Percentiles rank a stretch among this genome's conserved stretches.
Conservation (phyloP, 2,113 vertebrate genomes). For the Tachysurus vachellii region DNA sequence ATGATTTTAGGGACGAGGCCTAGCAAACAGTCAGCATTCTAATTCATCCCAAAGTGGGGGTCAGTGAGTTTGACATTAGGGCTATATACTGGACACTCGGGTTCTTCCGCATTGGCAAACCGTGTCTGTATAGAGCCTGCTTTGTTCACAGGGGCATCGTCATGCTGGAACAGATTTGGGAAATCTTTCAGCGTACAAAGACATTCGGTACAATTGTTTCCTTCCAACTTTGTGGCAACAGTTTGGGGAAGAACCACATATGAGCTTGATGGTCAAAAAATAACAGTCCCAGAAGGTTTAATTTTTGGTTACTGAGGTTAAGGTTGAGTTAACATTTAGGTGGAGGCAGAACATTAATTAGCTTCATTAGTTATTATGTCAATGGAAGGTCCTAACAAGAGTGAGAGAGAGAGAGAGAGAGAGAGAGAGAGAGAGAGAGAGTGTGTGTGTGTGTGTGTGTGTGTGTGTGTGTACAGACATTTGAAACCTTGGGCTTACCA, state of each 20-base stretch:
- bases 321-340: background rate
- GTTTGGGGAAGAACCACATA: background rate
- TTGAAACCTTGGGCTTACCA: conserved; percentile 60
- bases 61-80: background rate
- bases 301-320: background rate
- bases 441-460: background rate
- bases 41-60: background rate
- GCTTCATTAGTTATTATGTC: background rate
- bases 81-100: no score
- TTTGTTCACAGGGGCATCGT: background rate
- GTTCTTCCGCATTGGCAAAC: background rate
- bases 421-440: background rate
- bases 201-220: background rate
- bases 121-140: no score
- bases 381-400: background rate
- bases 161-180: background rate
- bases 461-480: conserved; percentile 30
- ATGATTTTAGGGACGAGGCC: background rate
- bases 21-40: background rate
- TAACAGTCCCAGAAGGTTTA: background rate
- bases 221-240: background rate
- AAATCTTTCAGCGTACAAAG: no score
- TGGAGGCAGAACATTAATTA: background rate
- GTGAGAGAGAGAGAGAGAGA: background rate
- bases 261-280: background rate